These are phyloP conservation scores for Pomacea maculata DNA, from an alignment of 1,140 invertebrate genomes.

Conservation along the genomic window DNA sequence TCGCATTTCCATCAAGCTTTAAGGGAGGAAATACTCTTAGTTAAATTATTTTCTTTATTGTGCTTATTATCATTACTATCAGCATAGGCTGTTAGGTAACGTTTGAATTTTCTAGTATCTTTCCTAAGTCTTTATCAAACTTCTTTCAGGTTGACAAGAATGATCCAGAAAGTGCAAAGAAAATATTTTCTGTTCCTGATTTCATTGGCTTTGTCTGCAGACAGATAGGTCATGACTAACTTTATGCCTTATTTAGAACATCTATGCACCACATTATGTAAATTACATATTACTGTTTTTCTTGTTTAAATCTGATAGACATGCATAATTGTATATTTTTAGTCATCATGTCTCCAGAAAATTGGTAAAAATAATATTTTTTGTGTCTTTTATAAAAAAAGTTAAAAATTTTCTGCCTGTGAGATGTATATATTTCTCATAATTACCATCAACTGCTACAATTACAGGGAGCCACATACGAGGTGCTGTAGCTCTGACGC, in stretches of 20 bases:
- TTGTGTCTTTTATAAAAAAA: too few species aligned
- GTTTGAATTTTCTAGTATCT: neutral
- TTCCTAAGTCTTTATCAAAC: neutral
- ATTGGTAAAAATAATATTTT: too few species aligned
- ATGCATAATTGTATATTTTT: too few species aligned
- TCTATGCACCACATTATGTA: too few species aligned
- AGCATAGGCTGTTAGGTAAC: neutral
- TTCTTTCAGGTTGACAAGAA: conserved; percentile 45
- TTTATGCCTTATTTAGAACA: neutral
- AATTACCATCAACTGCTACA: neutral
- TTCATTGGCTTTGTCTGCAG: conserved; percentile 63
- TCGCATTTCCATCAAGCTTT: too few species aligned
- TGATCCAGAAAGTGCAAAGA: conserved; percentile 43
- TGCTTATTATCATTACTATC: neutral
- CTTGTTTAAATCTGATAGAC: too few species aligned
- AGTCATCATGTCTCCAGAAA: too few species aligned
- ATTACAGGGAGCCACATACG: conserved; percentile 57
- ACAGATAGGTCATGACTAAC: conserved; percentile 49
- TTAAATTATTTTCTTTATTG: neutral
- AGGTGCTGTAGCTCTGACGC: conserved; percentile 52
- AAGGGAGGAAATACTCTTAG: neutral
- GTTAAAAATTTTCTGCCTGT: too few species aligned
- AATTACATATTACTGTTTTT: too few species aligned
- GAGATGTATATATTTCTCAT: too few species aligned
- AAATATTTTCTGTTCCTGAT: conserved; percentile 59